Conservation (phyloP, 2,797 vertebrate genomes). For the Acipenser oxyrinchus region DNA sequence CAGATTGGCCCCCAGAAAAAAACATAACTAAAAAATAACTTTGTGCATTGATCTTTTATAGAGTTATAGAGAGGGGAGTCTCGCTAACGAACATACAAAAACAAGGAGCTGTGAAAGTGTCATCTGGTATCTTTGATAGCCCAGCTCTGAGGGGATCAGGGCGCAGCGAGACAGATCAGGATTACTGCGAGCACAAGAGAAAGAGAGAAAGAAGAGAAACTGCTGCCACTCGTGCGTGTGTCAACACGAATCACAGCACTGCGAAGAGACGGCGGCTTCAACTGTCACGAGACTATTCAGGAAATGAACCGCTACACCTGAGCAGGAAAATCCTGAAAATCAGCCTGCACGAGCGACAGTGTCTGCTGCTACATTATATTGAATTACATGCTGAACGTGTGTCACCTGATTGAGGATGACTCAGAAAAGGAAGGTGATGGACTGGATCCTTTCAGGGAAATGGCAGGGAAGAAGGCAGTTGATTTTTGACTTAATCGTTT, state of each 20-base stretch:
- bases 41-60: too few species aligned
- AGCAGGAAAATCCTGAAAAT: constrained; percentile 26
- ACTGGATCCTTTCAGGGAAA: too few species aligned
- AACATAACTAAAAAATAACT: too few species aligned
- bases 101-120: not conserved
- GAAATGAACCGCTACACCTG: constrained; percentile 16
- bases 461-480: too few species aligned
- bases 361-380: too few species aligned
- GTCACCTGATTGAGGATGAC: too few species aligned
- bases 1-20: too few species aligned
- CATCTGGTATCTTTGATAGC: not conserved
- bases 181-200: not conserved
- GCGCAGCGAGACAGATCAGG: not conserved
- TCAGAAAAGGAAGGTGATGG: too few species aligned
- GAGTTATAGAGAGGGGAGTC: too few species aligned
- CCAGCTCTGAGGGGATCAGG: constrained; percentile 1
- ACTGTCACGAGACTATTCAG: not conserved
- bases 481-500: too few species aligned
- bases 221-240: not conserved
- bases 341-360: constrained; percentile 24
- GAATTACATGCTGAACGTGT: too few species aligned
- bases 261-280: not conserved
- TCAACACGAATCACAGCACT: not conserved
- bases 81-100: too few species aligned
- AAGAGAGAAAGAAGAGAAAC: not conserved